These are phyloP conservation scores for Danio jaintianensis DNA, from an alignment of 2,797 vertebrate genomes.

Conservation along the genomic window DNA sequence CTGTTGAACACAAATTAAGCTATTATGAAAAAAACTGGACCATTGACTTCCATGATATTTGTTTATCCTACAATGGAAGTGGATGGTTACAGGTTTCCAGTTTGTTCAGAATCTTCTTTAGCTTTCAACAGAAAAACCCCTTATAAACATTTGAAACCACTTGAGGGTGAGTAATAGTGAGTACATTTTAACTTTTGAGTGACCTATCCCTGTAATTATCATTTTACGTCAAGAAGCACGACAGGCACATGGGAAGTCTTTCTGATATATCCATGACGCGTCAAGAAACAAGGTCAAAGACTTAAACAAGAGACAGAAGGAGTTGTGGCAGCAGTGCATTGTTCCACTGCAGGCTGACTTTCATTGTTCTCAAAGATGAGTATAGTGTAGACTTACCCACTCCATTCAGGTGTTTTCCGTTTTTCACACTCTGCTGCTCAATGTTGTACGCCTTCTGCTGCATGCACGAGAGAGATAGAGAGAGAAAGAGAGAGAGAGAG, in stretches of 20 bases:
- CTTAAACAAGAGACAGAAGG: not conserved
- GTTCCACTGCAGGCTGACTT: constrained; percentile 30
- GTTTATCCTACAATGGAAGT: no score
- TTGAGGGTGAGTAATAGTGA: no score
- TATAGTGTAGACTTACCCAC: constrained; percentile 76
- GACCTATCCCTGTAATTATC: not conserved
- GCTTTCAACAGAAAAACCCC: no score
- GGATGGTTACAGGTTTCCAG: no score
- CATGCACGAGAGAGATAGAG: constrained; percentile 25
- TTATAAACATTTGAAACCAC: no score
- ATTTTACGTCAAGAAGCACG: not conserved
- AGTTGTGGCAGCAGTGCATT: constrained; percentile 37
- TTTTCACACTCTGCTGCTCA: constrained; percentile 74
- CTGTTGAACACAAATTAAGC: no score
- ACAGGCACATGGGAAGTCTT: not conserved
- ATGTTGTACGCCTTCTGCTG: constrained; percentile 89
- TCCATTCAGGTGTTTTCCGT: constrained; percentile 73
- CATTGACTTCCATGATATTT: no score
- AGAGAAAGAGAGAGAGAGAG: not conserved
- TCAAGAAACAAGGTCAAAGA: constrained; percentile 47
- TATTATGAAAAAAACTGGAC: no score
- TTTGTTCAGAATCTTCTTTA: no score
- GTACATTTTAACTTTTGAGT: no score
- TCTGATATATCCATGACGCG: constrained; percentile 1
- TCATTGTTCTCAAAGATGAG: constrained; percentile 52